Base-by-base conservation (phyloP, 2,888 invertebrate genomes). In the Platycheirus albimanus region DNA sequence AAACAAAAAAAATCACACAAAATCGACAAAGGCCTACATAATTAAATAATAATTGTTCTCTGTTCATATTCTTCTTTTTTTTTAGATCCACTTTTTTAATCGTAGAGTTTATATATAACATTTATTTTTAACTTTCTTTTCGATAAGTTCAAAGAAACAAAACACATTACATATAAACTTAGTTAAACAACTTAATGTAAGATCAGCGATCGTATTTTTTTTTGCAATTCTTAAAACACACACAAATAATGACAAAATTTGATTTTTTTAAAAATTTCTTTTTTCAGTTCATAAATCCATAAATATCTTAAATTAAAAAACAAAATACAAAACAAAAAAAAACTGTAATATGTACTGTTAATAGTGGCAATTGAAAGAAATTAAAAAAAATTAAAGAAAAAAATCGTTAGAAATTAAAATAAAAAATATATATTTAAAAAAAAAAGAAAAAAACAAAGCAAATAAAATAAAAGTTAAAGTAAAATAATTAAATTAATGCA, bases 281-380 rank as follows among this genome's bases (percentile, higher is more conserved):
- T 43, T 52, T 61, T 76, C 64, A 76, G 75, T 76, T 81, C 49
- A 47, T 71, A 54, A 47, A 41, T 11, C 51, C 36, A 51, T 58
- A 64, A 61, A 30, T 28, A 28, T 33, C 11, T 36, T 33, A 10
- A 45, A 10, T 10, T 24, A 28, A 45, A 54, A 78, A 64, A 49
- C 11, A 24, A 24, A 24, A 24, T 24, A n/a, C n/a, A n/a, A n/a
- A 63, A 45, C 54, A 52, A 64, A 36, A 45, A 72, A 11, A 81
- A 77, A 28, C 52, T 72, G 56, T 78, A 77, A 83, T 67, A 81
- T 81, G 80, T 80, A 80, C 77, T 77, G 81, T 81, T 81, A 81
- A 76, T 81, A 81, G 81, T 77, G 81, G 71, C 81, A 81, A 81
- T 81, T 81, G 81, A 64, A 54, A 63, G 51, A 36, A 63, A n/a